Base-by-base conservation (phyloP, 2,888 invertebrate species). In the Dryobotodes eremita region DNA sequence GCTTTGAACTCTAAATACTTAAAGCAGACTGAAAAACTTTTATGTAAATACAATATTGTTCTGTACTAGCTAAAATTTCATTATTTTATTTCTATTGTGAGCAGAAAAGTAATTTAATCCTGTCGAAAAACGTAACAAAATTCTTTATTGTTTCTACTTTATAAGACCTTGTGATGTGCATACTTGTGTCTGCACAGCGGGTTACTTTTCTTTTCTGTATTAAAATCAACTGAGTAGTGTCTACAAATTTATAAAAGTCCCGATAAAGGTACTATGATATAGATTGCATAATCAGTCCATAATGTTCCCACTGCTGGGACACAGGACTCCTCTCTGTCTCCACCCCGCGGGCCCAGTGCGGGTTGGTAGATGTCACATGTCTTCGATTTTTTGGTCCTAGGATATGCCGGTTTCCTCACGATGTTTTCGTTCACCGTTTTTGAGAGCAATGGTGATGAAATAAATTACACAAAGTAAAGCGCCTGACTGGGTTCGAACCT, bases 121-220 rank as follows among this genome's bases (percentile, higher is more conserved):
- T 20, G 11, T 48, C 50, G 13, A 61, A 77, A 72, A 72, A 65
- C 17, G 70, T 72, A 79, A 80, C 65, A n/a, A 71, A 79, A 80
- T n/a, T 65, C 79, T 68, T 68, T 64, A 75, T 85, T 85, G 85
- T 85, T 65, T 66, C 11, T 36, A 23, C 31, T 79, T 73, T 62
- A 36, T 6, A 46, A 48, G 50, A 36, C 55, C 20, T 36, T 69
- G 61, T 50, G 31, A 36, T 36, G 31, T 36, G 17, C 5, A 64
- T n/a, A 68, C 20, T 20, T 62, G 20, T 20, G n/a, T 36, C 4
- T 53, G 31, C 13, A n/a, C n/a, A n/a, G 61, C 5, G 42, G 8
- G 26, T 79, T 61, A 48, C 20, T 66, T 80, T 80, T 55, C 59
- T 50, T 65, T 80, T 31, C 15, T 31, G 31, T 23, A 42, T 10